A percentile compares a stretch with the other conserved stretches of the same genome.
Conservation (phyloP, 1,140 invertebrate species). For the Drosophila ambigua region DNA sequence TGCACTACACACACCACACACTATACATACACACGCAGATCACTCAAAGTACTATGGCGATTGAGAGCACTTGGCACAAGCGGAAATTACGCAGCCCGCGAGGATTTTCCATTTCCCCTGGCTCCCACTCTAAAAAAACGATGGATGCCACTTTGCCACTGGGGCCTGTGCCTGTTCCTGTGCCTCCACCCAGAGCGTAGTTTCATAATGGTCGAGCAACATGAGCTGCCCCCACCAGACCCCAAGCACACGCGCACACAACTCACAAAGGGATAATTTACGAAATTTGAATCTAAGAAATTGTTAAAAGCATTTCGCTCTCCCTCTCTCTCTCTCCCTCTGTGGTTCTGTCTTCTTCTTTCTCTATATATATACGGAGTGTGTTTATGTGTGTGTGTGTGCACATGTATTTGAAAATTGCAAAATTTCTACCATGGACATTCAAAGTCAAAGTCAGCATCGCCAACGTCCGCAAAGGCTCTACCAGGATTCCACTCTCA, state of each 20-base stretch:
- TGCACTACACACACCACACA: too few relatives aligned
- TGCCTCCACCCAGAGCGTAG: slow-evolving; percentile 25
- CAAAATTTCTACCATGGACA: slow-evolving; percentile 80
- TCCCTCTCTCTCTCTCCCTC: background rate
- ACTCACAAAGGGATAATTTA: slow-evolving; percentile 81
- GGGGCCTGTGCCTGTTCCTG: slow-evolving; percentile 8
- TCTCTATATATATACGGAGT: slow-evolving; percentile 2
- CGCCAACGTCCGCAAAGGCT: slow-evolving; percentile 53
- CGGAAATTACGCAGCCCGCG: slow-evolving; percentile 45
- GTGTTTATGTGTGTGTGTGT: slow-evolving; percentile 47
- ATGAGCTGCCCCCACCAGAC: slow-evolving; percentile 16
- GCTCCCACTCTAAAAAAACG: background rate
- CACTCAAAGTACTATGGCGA: background rate
- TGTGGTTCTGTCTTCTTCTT: background rate
- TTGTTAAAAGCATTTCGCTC: slow-evolving; percentile 74
- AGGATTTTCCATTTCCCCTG: slow-evolving; percentile 18
- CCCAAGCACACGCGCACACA: slow-evolving; percentile 31
- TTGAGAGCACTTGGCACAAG: slow-evolving; percentile 12
- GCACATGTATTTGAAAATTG: slow-evolving; percentile 80
- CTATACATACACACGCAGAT: too few relatives aligned
- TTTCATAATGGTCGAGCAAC: slow-evolving; percentile 56
- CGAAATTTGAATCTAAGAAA: slow-evolving; percentile 83
- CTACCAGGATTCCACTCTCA: background rate
- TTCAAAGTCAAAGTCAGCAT: slow-evolving; percentile 74
- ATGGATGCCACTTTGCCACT: slow-evolving; percentile 22